Base-by-base conservation (phyloP, 1,140 invertebrate genomes). In the Drosophila kepulauana region DNA sequence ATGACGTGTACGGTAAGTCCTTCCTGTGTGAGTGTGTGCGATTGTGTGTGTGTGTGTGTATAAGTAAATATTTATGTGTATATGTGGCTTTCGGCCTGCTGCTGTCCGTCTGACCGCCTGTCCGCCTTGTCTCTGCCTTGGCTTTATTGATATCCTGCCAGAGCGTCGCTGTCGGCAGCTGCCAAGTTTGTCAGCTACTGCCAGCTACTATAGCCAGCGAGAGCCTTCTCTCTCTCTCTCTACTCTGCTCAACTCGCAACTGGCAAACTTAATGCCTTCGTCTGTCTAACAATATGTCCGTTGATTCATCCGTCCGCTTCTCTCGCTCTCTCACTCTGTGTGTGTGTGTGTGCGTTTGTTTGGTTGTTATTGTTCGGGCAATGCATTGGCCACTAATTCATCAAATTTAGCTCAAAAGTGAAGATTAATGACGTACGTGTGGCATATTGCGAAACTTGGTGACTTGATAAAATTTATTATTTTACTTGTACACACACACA, bases 391-490 rank as follows among this genome's bases (percentile, higher is more conserved):
- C 85, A 88, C 84, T 88, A 88, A 88, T 88, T 89, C 84, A 88
- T 88, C 84, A 88, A 88, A 88, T 84, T 89, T 88, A 89, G 84
- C 85, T 88, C 78, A 84, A 88, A 88, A 89, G 84, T 88, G 81
- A 84, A 88, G 84, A 88, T 88, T 88, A 88, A 88, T 88, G 85
- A 84, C 84, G 82, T 88, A 88, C 80, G 84, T 88, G 84, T 88
- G 84, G 84, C 85, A 88, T 88, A 88, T 88, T 88, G 82, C 80
- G 80, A 88, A 88, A 88, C 84, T 88, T 88, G 84, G 85, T 88
- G 84, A 89, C 85, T 88, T 91, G 82, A 82, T 82, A 78, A 86
- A 84, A 91, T 88, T 91, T 91, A 82, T 90, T 82, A 88, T 91
- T 82, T 59, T 81, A 77, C 74, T 64, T 38, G 52, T 52, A 38